Percentiles rank a stretch among this genome's conserved stretches.
These are phyloP conservation scores for Neoseiulus cucumeris DNA, from an alignment of 1,140 invertebrate genomes.

Conservation along the genomic window DNA sequence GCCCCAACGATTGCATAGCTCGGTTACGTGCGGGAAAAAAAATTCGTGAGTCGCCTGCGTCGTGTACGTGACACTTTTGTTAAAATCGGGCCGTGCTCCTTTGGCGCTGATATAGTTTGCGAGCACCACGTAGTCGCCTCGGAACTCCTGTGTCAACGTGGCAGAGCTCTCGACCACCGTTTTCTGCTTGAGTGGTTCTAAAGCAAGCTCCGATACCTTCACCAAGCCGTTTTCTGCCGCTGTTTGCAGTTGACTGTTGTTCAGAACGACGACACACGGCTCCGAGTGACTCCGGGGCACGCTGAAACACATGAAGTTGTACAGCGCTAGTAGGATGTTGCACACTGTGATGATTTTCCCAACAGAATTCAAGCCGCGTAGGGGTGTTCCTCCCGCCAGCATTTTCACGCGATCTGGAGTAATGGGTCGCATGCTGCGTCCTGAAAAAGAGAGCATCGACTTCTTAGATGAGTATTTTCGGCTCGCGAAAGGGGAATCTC, in stretches of 20 bases:
- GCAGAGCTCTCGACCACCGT: constrained; percentile 6
- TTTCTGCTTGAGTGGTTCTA: constrained; percentile 5
- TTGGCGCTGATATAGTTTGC: constrained; percentile 5
- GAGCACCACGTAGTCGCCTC: constrained; percentile 61
- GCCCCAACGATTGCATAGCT: constrained; percentile 48
- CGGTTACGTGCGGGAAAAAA: constrained; percentile 67
- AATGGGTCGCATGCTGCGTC: neutral
- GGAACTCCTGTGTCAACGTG: constrained; percentile 36
- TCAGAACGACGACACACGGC: constrained; percentile 17
- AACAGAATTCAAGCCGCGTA: neutral
- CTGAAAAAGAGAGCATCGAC: neutral
- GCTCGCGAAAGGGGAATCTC: neutral
- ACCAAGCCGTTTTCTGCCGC: constrained; percentile 5
- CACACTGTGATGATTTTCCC: constrained; percentile 18
- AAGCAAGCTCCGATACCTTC: neutral
- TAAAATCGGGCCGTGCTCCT: constrained; percentile 33
- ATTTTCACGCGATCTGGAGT: constrained; percentile 2
- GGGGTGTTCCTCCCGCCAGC: neutral
- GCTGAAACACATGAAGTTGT: constrained; percentile 18
- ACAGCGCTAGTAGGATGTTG: constrained; percentile 20
- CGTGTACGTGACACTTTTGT: constrained; percentile 70
- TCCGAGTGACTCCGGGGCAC: constrained; percentile 10
- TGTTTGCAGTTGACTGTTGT: constrained; percentile 1
- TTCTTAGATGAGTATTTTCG: neutral
- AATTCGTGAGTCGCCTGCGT: constrained; percentile 67